These are phyloP conservation scores for Sebastes alutus DNA, from an alignment of 2,797 vertebrate genomes.

Conservation along the genomic window DNA sequence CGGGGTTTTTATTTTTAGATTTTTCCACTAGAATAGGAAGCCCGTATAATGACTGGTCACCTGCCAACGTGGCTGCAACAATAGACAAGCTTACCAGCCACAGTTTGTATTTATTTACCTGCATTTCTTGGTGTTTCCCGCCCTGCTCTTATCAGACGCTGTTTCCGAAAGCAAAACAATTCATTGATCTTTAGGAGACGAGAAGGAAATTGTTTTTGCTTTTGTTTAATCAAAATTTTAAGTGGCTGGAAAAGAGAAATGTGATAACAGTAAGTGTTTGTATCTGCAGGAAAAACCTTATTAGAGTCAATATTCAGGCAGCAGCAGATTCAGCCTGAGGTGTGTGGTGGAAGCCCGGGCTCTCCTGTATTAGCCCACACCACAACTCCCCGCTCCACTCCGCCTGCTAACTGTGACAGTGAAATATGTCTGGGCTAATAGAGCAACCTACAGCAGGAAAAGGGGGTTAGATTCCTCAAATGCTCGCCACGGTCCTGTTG, in stretches of 20 bases:
- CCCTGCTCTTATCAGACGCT: constrained; percentile 28
- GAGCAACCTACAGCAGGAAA: constrained; percentile 70
- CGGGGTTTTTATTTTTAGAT: constrained; percentile 17
- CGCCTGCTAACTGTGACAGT: constrained; percentile 65
- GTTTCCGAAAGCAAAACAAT: constrained; percentile 63
- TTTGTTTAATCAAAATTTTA: constrained; percentile 68
- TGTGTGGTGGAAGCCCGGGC: constrained; percentile 34
- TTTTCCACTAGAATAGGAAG: background rate
- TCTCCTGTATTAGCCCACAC: constrained; percentile 29
- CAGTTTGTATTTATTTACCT: constrained; percentile 27
- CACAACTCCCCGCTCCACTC: constrained; percentile 32
- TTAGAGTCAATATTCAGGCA: constrained; percentile 17
- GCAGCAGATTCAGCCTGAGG: constrained; percentile 24
- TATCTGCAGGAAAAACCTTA: constrained; percentile 37
- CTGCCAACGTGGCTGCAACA: constrained; percentile 25
- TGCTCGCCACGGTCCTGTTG: constrained; percentile 43
- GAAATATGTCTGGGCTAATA: constrained; percentile 76
- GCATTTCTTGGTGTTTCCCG: constrained; percentile 24
- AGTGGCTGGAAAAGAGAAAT: constrained; percentile 61
- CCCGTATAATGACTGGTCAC: constrained; percentile 12
- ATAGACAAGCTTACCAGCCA: constrained; percentile 6
- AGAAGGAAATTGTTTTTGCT: constrained; percentile 73
- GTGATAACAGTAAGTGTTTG: constrained; percentile 43
- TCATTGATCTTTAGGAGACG: constrained; percentile 65
- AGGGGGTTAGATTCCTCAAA: constrained; percentile 72